Conservation (phyloP, 2,888 invertebrate species). For the Nymphalis urticae region DNA sequence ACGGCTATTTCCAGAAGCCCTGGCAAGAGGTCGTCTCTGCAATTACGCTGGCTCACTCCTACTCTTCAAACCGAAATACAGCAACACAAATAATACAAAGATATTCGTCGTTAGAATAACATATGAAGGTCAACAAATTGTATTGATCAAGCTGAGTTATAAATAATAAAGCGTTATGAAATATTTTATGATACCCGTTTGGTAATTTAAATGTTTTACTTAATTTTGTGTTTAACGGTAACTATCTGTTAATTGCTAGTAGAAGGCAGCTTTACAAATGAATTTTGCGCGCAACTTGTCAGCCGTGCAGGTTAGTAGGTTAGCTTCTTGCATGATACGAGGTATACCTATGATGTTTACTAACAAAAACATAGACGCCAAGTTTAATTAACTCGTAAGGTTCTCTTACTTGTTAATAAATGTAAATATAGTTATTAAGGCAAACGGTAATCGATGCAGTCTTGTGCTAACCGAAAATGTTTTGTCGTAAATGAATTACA, state of each 20-base stretch:
- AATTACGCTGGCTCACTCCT: no score
- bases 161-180: no score
- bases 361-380: neutral
- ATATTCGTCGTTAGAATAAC: no score
- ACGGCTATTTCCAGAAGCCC: no score
- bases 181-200: neutral
- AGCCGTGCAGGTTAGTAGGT: conserved; percentile 33
- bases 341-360: conserved; percentile 7
- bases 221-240: conserved; percentile 8
- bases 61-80: no score
- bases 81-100: no score
- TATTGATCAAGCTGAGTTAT: no score
- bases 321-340: conserved; percentile 23
- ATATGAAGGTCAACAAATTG: no score
- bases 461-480: no score
- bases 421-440: neutral
- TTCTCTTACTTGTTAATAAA: neutral
- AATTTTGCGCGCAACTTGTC: conserved; percentile 28
- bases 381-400: neutral
- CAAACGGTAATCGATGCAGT: neutral
- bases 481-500: no score
- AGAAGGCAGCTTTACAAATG: conserved; percentile 17
- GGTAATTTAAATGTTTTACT: neutral
- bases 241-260: conserved; percentile 23
- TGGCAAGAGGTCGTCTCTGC: no score